Evolutionary conservation across 2,888 invertebrate species (phyloP).

Genomic region (Thera britannica): DNA sequence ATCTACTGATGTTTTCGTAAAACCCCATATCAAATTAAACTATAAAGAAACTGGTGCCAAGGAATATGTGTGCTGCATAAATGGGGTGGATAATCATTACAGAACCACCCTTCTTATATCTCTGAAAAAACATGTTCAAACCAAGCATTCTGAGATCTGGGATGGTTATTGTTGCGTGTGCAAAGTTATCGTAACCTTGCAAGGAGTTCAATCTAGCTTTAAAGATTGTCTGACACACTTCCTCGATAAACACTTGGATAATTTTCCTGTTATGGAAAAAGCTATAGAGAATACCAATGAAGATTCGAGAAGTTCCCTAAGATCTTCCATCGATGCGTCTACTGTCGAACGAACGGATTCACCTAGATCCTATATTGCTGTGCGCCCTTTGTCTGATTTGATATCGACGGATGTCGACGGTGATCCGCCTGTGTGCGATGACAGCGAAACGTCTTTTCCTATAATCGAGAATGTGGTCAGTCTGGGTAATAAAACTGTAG

Average conservation of each 20-base stretch:
- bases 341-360: slow-evolving; percentile 36
- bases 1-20: slow-evolving; percentile 48
- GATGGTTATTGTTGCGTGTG: slow-evolving; percentile 84
- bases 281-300: slow-evolving; percentile 33
- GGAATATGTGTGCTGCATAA: slow-evolving; percentile 75
- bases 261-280: slow-evolving; percentile 65
- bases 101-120: slow-evolving; percentile 72
- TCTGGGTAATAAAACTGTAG: slow-evolving; percentile 59
- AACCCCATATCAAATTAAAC: slow-evolving; percentile 70
- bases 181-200: slow-evolving; percentile 72
- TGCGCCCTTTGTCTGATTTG: slow-evolving; percentile 72
- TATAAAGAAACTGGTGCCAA: slow-evolving; percentile 60
- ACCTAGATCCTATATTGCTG: slow-evolving; percentile 60
- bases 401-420: slow-evolving; percentile 50
- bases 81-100: slow-evolving; percentile 67
- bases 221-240: slow-evolving; percentile 75
- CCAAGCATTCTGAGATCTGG: slow-evolving; percentile 77
- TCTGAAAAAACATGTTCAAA: slow-evolving; percentile 74
- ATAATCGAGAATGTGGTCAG: slow-evolving; percentile 84
- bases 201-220: slow-evolving; percentile 62
- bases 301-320: slow-evolving; percentile 20
- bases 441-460: slow-evolving; percentile 52
- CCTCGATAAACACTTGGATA: slow-evolving; percentile 71
- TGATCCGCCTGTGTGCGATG: slow-evolving; percentile 19
- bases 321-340: slow-evolving; percentile 18